Evolutionary conservation across 2,888 invertebrate species (phyloP), one percentile per base, ranked within the genome.

Genomic region (Leucoma salicis): DNA sequence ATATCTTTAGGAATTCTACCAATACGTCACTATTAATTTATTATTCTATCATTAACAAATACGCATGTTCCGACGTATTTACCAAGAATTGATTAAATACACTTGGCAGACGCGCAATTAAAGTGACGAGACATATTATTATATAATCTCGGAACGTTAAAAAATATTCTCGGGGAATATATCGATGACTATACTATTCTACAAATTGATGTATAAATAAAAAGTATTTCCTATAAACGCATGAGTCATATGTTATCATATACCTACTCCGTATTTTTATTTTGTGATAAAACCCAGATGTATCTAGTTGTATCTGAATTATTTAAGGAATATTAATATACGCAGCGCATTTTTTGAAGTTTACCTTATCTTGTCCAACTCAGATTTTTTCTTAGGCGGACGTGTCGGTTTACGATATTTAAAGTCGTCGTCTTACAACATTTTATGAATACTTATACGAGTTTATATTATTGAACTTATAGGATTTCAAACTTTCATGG

Each of bases 241-340:
- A 35, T 35, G 25, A 36, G 21, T 46, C 35, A 39, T 24, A 41
- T 21, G 27, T 8, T 21, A 21, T 21, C 21, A 21, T 3, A 5
- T 21, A 21, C 8, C 21, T 21, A 21, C 32, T 13, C 14, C 21
- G 32, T 31, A 42, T 21, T 38, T 35, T 21, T 14, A 28, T 38
- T 36, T 28, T n/a, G 35, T 40, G 58, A 59, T 59, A 53, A 21
- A 21, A 21, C 21, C 21, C 8, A 21, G 21, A 21, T 6, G 21
- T 6, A 8, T 21, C 21, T 21, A 21, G 21, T 21, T 21, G 21
- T n/a, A n/a, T n/a, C n/a, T n/a, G n/a, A n/a, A n/a, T n/a, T n/a
- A n/a, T n/a, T n/a, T n/a, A n/a, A n/a, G n/a, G n/a, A n/a, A n/a
- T n/a, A n/a, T n/a, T n/a, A n/a, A n/a, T n/a, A n/a, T n/a, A n/a